A percentile compares a stretch with the other conserved stretches of the same genome.
Conservation (phyloP, 2,797 vertebrate species). For the Borostomias antarcticus region DNA sequence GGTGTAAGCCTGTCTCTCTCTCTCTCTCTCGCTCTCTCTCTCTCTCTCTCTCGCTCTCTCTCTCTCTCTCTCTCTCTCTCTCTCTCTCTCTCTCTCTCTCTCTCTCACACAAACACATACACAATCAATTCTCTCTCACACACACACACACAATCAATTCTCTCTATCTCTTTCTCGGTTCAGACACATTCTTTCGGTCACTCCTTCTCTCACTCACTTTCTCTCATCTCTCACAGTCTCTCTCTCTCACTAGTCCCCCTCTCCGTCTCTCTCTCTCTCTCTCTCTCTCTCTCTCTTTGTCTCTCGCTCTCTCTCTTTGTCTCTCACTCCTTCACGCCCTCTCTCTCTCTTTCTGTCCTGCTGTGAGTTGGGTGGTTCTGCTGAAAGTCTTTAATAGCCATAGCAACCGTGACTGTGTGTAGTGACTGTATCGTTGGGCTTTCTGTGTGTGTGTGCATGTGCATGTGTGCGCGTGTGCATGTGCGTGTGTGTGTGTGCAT, state of each 20-base stretch:
- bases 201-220: conserved; percentile 3
- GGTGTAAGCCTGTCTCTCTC: background rate
- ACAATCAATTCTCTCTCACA: too few relatives aligned
- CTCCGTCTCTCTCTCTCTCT: background rate
- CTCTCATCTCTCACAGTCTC: conserved; percentile 7
- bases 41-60: conserved; percentile 12
- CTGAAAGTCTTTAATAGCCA: conserved; percentile 57
- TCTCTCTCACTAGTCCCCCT: conserved; percentile 22
- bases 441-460: conserved; percentile 7
- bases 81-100: conserved; percentile 25
- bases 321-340: background rate
- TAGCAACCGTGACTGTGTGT: conserved; percentile 59
- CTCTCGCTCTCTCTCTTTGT: too few relatives aligned
- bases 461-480: conserved; percentile 6
- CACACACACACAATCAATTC: too few relatives aligned
- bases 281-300: background rate
- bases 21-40: background rate
- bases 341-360: background rate
- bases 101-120: too few relatives aligned
- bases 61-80: conserved; percentile 5
- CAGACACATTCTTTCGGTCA: conserved; percentile 19
- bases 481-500: conserved; percentile 27
- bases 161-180: conserved; percentile 2
- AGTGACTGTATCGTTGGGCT: background rate
- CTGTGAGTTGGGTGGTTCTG: conserved; percentile 29